These are phyloP conservation scores for Rhinoderma darwinii DNA, from an alignment of 2,113 vertebrate genomes.

Conservation along the genomic window DNA sequence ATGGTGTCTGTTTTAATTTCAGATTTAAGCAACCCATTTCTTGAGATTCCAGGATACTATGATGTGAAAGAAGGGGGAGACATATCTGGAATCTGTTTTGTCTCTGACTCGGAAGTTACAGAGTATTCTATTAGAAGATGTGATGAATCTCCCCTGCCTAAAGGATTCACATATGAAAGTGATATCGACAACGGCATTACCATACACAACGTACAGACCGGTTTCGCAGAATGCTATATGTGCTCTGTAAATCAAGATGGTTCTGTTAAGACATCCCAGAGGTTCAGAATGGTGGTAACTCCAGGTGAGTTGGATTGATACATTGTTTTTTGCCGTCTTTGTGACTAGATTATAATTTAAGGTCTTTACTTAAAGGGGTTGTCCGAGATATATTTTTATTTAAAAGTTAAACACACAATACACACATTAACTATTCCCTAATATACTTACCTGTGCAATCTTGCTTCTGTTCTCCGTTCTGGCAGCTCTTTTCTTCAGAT, in stretches of 20 bases:
- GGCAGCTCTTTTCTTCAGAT: no score
- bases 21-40: slow-evolving; percentile 88
- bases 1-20: slow-evolving; percentile 59
- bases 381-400: no score
- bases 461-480: no score
- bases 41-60: slow-evolving; percentile 71
- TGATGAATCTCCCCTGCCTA: slow-evolving; percentile 70
- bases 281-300: slow-evolving; percentile 72
- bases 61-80: slow-evolving; percentile 77
- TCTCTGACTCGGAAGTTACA: slow-evolving; percentile 84
- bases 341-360: background rate
- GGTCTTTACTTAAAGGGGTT: background rate
- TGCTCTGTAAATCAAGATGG: slow-evolving; percentile 78
- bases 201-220: slow-evolving; percentile 76
- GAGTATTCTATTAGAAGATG: slow-evolving; percentile 81
- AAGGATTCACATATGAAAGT: slow-evolving; percentile 73
- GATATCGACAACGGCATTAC: slow-evolving; percentile 83
- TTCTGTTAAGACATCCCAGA: slow-evolving; percentile 61
- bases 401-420: no score
- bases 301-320: slow-evolving; percentile 71
- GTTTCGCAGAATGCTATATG: slow-evolving; percentile 83
- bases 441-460: no score
- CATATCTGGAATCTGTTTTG: slow-evolving; percentile 81
- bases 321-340: background rate
- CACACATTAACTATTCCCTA: no score